Conservation (phyloP, 1,140 invertebrate genomes). For the Rhyacophila brunnea region DNA sequence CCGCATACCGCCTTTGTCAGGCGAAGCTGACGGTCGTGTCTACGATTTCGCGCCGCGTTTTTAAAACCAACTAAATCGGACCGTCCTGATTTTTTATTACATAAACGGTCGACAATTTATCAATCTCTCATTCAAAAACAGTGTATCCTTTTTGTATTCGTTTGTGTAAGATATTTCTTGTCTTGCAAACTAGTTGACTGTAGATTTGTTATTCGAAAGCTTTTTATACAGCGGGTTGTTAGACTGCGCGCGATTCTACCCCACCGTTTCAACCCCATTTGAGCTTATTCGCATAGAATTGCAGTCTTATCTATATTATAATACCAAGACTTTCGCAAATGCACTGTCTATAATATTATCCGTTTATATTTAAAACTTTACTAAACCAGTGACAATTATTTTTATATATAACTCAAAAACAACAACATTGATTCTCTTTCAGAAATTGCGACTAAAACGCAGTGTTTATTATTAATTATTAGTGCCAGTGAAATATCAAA, state of each 20-base stretch:
- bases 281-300: conserved; percentile 15
- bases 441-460: too few species aligned
- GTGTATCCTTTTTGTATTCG: not conserved
- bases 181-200: too few species aligned
- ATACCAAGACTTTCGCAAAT: conserved; percentile 12
- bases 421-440: too few species aligned
- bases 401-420: too few species aligned
- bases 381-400: too few species aligned
- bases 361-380: too few species aligned
- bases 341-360: not conserved
- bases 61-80: not conserved
- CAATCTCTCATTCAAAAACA: not conserved
- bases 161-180: not conserved
- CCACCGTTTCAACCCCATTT: not conserved
- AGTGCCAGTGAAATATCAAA: too few species aligned
- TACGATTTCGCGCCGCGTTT: not conserved
- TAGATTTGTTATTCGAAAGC: too few species aligned
- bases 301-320: conserved; percentile 6
- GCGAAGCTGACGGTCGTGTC: conserved; percentile 15
- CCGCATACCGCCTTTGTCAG: conserved; percentile 24
- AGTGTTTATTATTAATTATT: too few species aligned
- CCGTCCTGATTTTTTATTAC: conserved; percentile 6
- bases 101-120: conserved; percentile 4
- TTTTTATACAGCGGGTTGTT: too few species aligned
- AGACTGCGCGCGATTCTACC: conserved; percentile 1